Base-by-base conservation (phyloP, 1,140 invertebrate species). In the Caenorhabditis briggsae region DNA sequence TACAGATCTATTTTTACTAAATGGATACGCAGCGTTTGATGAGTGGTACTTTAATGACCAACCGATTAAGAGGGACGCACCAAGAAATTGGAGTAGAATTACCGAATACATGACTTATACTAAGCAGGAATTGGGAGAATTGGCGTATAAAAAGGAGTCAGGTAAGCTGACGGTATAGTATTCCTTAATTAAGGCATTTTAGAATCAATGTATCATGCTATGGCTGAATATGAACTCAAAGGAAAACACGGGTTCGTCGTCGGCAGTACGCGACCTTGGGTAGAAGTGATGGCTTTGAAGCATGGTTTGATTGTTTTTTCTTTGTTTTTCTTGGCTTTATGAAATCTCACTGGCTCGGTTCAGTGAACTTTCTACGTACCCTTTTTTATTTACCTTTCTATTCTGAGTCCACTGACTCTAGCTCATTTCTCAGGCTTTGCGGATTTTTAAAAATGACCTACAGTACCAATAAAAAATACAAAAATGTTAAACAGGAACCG, bases 201-300 rank as follows among this genome's bases (percentile, higher is more conserved):
- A 82, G 78, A 25, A 12, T 41, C 43, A 50, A 53, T 82, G 33
- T 82, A 50, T 20, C 2, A 48, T 33, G 78, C 78, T 6, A 50
- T 82, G 78, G 14, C 14, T 12, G 12, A 6, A 6, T 50, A 46
- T 16, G 8, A 11, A 41, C 11, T 82, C 18, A 53, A 11, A 43
- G 20, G 78, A 9, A 82, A 50, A 33, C 14, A 16, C 18, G 78
- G 78, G 23, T 41, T 53, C 0, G 82, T 83, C 8, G 41, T 83
- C 58, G 82, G 82, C 6, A 56, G 48, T n/a, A 11, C 58, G 53
- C 9, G 5, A 3, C 82, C 82, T 46, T 83, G 82, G 82, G 50
- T 83, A 11, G 82, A 83, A 83, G 55, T 46, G 23, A 56, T 56
- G 23, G 82, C 82, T 33, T 20, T 83, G n/a, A 56, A 83, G 23